These are phyloP conservation scores for Alviniconcha marisindica DNA, from an alignment of 1,140 invertebrate genomes.

Conservation along the genomic window DNA sequence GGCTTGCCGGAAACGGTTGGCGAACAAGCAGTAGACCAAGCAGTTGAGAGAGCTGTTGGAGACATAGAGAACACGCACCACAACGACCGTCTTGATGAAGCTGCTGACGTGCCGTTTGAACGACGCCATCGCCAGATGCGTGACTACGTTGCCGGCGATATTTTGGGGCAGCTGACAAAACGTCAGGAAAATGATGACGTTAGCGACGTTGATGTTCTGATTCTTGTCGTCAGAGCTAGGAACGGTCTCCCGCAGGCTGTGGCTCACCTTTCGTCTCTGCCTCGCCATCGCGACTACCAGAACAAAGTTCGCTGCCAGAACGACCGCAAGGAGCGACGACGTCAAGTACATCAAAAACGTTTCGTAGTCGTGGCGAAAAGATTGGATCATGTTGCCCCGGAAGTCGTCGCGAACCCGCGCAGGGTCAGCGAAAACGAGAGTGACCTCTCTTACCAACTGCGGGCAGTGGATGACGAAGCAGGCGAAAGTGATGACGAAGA, in stretches of 20 bases:
- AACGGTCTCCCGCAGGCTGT: background rate
- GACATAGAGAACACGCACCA: conserved; percentile 22
- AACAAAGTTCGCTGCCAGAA: background rate
- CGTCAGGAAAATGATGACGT: conserved; percentile 9
- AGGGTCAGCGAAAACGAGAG: background rate
- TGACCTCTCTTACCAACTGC: conserved; percentile 15
- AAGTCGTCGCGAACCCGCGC: background rate
- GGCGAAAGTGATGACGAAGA: background rate
- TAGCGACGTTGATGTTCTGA: background rate
- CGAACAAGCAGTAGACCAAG: conserved; percentile 26
- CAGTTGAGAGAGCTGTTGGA: conserved; percentile 14
- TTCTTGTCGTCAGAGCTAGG: background rate
- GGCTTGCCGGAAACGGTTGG: background rate
- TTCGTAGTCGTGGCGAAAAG: conserved; percentile 25
- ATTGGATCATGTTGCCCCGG: conserved; percentile 1
- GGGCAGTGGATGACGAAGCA: conserved; percentile 22
- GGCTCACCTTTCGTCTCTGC: background rate
- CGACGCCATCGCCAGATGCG: conserved; percentile 11
- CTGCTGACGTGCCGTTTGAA: background rate
- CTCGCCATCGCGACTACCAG: background rate
- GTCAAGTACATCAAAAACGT: conserved; percentile 19
- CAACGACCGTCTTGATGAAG: background rate
- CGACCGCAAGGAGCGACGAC: conserved; percentile 14
- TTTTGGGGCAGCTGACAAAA: conserved; percentile 18
- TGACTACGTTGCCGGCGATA: background rate